phyloP scores from a whole-genome alignment of 2,888 invertebrate genomes.

The Cyrtodaria siliqua region DNA sequence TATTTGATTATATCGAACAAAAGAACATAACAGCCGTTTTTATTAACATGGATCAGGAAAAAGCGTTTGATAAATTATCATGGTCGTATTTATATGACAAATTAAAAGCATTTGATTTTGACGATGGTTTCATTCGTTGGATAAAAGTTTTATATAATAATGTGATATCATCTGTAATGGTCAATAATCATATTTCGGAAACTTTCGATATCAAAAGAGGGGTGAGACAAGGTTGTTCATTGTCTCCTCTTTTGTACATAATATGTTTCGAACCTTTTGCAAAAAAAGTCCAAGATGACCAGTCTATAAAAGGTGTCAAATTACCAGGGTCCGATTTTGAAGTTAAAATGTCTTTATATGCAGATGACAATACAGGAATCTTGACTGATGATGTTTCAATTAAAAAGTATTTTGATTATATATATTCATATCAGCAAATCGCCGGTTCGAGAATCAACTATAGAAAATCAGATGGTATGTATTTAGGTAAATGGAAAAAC shows the following conservation, averaged over 20 bases:
- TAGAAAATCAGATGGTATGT: slow-evolving; percentile 55
- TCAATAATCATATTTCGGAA: slow-evolving; percentile 56
- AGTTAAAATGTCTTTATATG: slow-evolving; percentile 33
- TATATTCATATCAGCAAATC: slow-evolving; percentile 19
- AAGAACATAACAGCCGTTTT: slow-evolving; percentile 52
- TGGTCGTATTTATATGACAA: slow-evolving; percentile 62
- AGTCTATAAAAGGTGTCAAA: slow-evolving; percentile 24
- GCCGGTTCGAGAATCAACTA: slow-evolving; percentile 56
- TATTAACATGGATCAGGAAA: slow-evolving; percentile 67
- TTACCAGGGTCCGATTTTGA: slow-evolving; percentile 30
- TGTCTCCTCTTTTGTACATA: slow-evolving; percentile 49
- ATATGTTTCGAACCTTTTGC: slow-evolving; percentile 45
- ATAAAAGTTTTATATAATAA: slow-evolving; percentile 59
- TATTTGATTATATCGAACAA: slow-evolving; percentile 57
- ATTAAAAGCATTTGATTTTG: slow-evolving; percentile 60
- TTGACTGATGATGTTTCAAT: slow-evolving; percentile 10
- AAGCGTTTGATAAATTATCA: slow-evolving; percentile 67
- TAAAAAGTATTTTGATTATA: slow-evolving; percentile 2
- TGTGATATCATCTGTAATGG: slow-evolving; percentile 52
- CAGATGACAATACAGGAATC: slow-evolving; percentile 33
- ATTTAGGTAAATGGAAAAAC: slow-evolving; percentile 59
- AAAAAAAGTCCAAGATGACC: slow-evolving; percentile 29
- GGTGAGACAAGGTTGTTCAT: slow-evolving; percentile 57
- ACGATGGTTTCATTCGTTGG: slow-evolving; percentile 54
- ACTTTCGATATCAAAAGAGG: slow-evolving; percentile 42